These are phyloP conservation scores for Reticulitermes speratus DNA, from an alignment of 1,140 invertebrate species.

Conservation along the genomic window DNA sequence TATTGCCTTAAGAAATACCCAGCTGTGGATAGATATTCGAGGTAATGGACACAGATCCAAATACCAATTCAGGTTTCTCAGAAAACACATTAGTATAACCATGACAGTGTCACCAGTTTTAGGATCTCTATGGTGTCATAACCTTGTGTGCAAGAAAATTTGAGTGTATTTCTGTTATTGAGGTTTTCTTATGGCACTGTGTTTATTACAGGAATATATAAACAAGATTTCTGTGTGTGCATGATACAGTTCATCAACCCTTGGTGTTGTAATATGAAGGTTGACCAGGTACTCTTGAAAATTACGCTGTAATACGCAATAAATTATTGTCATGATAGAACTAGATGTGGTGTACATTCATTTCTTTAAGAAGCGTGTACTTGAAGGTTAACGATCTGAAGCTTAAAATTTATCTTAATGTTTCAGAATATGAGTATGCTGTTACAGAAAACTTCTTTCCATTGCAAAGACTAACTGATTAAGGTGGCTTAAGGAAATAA, in stretches of 20 bases:
- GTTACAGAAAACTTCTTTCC: too few relatives aligned
- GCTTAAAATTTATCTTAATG: too few relatives aligned
- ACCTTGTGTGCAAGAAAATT: neutral
- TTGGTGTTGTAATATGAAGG: neutral
- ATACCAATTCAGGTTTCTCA: neutral
- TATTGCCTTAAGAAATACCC: constrained; percentile 1
- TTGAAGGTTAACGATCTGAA: too few relatives aligned
- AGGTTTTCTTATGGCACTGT: neutral
- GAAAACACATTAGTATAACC: neutral
- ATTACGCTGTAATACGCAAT: neutral
- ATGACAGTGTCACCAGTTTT: neutral
- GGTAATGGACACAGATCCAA: neutral
- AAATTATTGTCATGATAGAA: neutral
- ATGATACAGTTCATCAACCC: neutral
- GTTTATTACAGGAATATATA: neutral
- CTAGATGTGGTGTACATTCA: neutral
- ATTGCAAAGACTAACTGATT: too few relatives aligned
- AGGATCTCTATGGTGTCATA: neutral
- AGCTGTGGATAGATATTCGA: neutral
- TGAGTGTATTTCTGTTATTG: neutral
- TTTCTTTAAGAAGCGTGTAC: neutral
- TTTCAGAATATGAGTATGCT: too few relatives aligned
- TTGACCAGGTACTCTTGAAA: neutral
- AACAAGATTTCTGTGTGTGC: neutral
- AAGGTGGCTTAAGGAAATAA: too few relatives aligned